Percentiles rank a stretch among this genome's conserved stretches.
These are phyloP conservation scores for Apostichopus japonicus DNA, from an alignment of 35 echinoderm and acorn worm species.

Conservation along the genomic window DNA sequence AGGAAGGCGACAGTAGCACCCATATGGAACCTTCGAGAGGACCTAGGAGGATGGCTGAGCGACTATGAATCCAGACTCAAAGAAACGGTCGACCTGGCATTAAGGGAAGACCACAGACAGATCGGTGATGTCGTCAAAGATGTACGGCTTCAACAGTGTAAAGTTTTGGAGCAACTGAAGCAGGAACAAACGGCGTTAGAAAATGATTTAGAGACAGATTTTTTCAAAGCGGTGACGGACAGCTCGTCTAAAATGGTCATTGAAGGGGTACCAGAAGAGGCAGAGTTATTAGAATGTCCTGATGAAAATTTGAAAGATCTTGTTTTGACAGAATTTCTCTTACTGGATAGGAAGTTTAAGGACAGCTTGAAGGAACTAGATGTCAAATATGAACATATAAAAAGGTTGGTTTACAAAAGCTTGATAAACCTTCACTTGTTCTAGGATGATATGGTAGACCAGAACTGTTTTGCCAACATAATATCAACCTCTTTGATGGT, in stretches of 20 bases:
- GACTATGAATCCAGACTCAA: constrained; percentile 24
- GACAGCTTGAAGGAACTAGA: constrained; percentile 80
- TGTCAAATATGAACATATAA: constrained; percentile 67
- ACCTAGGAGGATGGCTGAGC: constrained; percentile 62
- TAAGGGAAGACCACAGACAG: constrained; percentile 12
- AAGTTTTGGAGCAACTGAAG: constrained; percentile 57
- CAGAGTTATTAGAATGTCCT: constrained; percentile 78
- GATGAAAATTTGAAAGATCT: constrained; percentile 65
- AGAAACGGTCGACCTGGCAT: constrained; percentile 8
- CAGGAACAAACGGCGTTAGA: constrained; percentile 77
- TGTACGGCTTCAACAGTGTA: constrained; percentile 76
- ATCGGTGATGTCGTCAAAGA: constrained; percentile 5
- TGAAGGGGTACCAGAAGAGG: constrained; percentile 88
- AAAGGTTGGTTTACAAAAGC: constrained; percentile 53
- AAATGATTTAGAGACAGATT: constrained; percentile 63
- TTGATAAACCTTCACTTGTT: too few species aligned
- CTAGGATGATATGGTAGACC: too few species aligned
- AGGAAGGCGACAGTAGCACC: constrained; percentile 73
- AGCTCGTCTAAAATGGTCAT: constrained; percentile 71
- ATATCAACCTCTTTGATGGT: too few species aligned
- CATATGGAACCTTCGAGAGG: constrained; percentile 78
- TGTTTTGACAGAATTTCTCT: constrained; percentile 75
- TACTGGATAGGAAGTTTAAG: constrained; percentile 76
- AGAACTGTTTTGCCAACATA: too few species aligned
- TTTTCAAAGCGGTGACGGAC: constrained; percentile 32